A percentile compares a stretch with the other conserved stretches of the same genome.
Conservation (phyloP, 2,888 invertebrate species). For the Coronaproctus castanopsis region DNA sequence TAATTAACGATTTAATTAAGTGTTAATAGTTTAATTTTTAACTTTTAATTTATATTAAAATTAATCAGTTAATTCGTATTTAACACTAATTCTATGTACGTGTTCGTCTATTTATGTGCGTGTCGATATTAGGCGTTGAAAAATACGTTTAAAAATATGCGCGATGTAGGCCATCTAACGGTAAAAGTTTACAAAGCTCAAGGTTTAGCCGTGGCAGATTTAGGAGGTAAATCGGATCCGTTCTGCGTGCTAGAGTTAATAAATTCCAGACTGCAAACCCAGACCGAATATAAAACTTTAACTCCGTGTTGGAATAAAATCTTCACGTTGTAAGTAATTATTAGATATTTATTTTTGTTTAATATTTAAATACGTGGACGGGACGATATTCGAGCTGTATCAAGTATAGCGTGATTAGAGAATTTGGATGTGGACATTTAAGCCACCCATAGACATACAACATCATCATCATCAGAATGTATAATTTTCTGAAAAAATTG, state of each 20-base stretch:
- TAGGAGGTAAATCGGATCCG: slow-evolving; percentile 95
- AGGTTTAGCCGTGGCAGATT: slow-evolving; percentile 80
- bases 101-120: slow-evolving; percentile 24
- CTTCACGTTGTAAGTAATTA: slow-evolving; percentile 71
- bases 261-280: slow-evolving; percentile 86
- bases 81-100: too few relatives aligned
- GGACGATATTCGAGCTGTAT: too few relatives aligned
- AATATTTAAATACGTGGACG: neutral
- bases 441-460: too few relatives aligned
- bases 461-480: too few relatives aligned
- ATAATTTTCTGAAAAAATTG: too few relatives aligned
- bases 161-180: slow-evolving; percentile 82
- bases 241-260: slow-evolving; percentile 92
- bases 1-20: slow-evolving; percentile 1
- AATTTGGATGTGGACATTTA: too few relatives aligned
- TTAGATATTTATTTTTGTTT: neutral
- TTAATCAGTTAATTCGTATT: too few relatives aligned
- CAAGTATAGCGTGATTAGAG: too few relatives aligned
- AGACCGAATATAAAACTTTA: slow-evolving; percentile 95
- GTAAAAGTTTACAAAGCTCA: slow-evolving; percentile 59
- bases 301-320: slow-evolving; percentile 96
- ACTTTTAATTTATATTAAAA: too few relatives aligned
- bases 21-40: too few relatives aligned
- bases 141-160: slow-evolving; percentile 45
- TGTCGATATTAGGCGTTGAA: slow-evolving; percentile 37